A percentile compares a stretch with the other conserved stretches of the same genome.
These are phyloP conservation scores for Campopleginae sp. DNA, from an alignment of 2,888 invertebrate species.

Conservation along the genomic window DNA sequence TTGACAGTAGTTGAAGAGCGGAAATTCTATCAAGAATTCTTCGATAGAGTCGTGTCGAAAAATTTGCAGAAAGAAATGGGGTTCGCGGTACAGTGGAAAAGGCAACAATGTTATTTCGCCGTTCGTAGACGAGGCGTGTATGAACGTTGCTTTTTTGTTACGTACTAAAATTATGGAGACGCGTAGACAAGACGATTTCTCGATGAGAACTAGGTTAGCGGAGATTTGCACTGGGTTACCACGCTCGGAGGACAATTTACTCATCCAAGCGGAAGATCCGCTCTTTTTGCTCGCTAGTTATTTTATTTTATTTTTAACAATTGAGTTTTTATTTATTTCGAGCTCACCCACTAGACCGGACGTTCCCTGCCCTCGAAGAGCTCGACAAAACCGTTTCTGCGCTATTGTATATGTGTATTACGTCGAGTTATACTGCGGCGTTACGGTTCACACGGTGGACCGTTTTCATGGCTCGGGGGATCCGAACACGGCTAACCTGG, in stretches of 20 bases:
- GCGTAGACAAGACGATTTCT: neutral
- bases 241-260: constrained; percentile 51
- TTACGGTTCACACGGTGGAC: constrained; percentile 64
- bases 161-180: neutral
- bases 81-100: neutral
- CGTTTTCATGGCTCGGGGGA: constrained; percentile 52
- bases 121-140: neutral
- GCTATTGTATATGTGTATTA: constrained; percentile 44
- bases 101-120: neutral
- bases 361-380: constrained; percentile 51
- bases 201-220: constrained; percentile 60
- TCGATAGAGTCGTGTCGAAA: constrained; percentile 1
- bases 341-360: constrained; percentile 54
- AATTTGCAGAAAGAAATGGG: neutral
- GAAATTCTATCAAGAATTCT: neutral
- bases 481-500: constrained; percentile 15
- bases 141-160: neutral
- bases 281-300: constrained; percentile 32
- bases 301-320: neutral
- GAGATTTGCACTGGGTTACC: constrained; percentile 63
- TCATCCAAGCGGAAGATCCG: constrained; percentile 62
- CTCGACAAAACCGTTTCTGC: constrained; percentile 45
- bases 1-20: constrained; percentile 6
- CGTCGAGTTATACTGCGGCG: constrained; percentile 38
- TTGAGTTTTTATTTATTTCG: constrained; percentile 17